Evolutionary conservation across 2,888 invertebrate genomes (phyloP), one percentile per base, ranked within the genome.

Genomic region (Drosophila barbarae): DNA sequence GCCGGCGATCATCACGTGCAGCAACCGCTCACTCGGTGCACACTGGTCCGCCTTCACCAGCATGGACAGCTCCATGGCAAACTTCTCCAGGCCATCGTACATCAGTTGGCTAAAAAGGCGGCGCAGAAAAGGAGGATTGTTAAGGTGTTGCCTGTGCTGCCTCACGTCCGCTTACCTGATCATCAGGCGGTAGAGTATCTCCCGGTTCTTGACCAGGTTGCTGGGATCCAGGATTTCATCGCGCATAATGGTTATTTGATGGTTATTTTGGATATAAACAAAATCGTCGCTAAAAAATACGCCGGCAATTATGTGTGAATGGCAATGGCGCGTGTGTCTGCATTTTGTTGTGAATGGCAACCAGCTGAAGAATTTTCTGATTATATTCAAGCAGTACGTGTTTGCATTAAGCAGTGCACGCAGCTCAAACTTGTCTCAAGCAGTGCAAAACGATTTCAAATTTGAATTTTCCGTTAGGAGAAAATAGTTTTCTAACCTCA

Each of bases 51-150:
- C 95, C 84, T 97, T 95, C 0, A 97, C 95, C 34, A 95, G 91
- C 54, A 94, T 93, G 0, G 97, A 94, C 60, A 99, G 89, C 51
- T 93, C 94, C 1, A 96, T 93, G 0, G 98, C 99, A 51, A 98
- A 91, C n/a, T 94, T 93, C 88, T 98, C 97, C 88, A 97, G 95
- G 0, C 99, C 99, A 93, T 99, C 99, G 87, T 99, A 99, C 89
- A 96, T 97, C 54, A 99, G 91, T 89, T 99, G 99, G 84, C 99
- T 99, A 88, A 9, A 46, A 46, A 23, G 23, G 23, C 23, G 23
- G 5, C 23, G 4, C 23, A 23, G 23, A 4, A 23, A 4, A 23
- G 18, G n/a, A 21, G 8, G 26, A 26, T 7, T 13, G 7, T 32
- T 10, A 5, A 1, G 9, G 15, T 13, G 6, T 8, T 4, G 8